Percentiles rank a stretch among this genome's conserved stretches.
phyloP scores from a whole-genome alignment of 2,113 vertebrate species.

The Channa maculata region DNA sequence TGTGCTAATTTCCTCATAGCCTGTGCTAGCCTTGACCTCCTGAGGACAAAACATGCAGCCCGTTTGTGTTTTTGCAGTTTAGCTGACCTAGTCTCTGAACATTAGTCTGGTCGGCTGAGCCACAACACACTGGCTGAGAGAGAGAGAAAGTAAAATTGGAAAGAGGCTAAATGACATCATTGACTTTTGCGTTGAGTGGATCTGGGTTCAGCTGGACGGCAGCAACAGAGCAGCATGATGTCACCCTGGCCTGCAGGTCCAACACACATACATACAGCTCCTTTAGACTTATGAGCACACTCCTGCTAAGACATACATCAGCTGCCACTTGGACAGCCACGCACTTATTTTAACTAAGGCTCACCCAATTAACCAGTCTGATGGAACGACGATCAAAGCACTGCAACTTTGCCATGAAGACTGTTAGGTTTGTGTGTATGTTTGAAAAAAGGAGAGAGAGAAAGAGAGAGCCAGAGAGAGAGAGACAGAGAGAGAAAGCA shows the following conservation, averaged over 20 bases:
- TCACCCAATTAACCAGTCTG: constrained; percentile 48
- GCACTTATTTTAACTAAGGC: constrained; percentile 24
- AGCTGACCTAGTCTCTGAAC: constrained; percentile 75
- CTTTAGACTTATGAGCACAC: constrained; percentile 8
- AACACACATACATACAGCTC: constrained; percentile 14
- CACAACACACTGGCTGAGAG: constrained; percentile 57
- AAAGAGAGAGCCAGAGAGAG: constrained; percentile 7
- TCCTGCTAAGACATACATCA: not conserved
- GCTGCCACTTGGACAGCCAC: not conserved
- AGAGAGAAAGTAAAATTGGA: constrained; percentile 29
- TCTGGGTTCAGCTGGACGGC: constrained; percentile 58
- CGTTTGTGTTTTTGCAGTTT: constrained; percentile 58
- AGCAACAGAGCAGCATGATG: constrained; percentile 52
- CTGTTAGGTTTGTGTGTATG: constrained; percentile 1
- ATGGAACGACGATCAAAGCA: constrained; percentile 26
- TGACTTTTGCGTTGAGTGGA: constrained; percentile 56
- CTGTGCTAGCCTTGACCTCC: constrained; percentile 52
- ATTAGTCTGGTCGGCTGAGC: constrained; percentile 76
- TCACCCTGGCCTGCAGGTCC: constrained; percentile 60
- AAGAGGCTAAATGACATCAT: constrained; percentile 74
- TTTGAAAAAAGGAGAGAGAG: not conserved
- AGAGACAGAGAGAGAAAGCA: constrained; percentile 9
- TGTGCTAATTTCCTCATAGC: constrained; percentile 63
- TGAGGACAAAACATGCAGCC: constrained; percentile 67
- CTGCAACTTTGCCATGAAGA: not conserved